Percentiles rank a stretch among this genome's conserved stretches.
Evolutionary conservation across 2,113 vertebrate species (phyloP).

Genomic region (Lycaon pictus): DNA sequence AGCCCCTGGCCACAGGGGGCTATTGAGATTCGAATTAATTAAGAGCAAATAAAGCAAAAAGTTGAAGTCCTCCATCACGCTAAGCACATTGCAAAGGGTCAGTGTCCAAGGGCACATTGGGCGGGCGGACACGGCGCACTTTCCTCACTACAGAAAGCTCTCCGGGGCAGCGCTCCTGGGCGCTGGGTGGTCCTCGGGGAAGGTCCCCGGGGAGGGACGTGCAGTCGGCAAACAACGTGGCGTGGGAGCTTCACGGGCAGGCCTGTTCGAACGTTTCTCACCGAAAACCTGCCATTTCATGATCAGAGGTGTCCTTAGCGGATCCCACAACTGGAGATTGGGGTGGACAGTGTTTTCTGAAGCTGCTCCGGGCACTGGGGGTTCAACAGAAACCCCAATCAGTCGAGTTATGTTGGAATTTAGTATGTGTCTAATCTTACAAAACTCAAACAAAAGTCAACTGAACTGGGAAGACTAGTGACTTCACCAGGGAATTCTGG

Average conservation of each 20-base stretch:
- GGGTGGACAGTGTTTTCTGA: background rate
- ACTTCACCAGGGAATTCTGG: background rate
- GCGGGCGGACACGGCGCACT: too few relatives aligned
- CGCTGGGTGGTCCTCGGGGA: background rate
- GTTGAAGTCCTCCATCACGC: background rate
- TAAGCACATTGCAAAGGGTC: background rate
- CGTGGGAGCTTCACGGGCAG: background rate
- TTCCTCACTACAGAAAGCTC: background rate
- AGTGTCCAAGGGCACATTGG: background rate
- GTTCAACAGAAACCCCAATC: background rate
- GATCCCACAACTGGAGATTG: background rate
- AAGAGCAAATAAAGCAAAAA: background rate
- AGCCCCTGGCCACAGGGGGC: rapidly evolving
- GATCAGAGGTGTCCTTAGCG: background rate
- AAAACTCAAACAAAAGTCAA: background rate
- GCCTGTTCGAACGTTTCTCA: background rate
- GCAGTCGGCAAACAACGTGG: background rate
- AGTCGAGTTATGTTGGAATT: background rate
- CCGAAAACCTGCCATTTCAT: background rate
- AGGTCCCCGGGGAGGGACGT: background rate
- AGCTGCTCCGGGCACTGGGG: background rate
- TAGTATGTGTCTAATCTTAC: background rate
- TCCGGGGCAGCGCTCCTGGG: background rate
- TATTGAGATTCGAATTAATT: background rate
- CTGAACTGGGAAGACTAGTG: rapidly evolving